Percentiles rank a stretch among this genome's conserved stretches.
Evolutionary conservation across 1,140 invertebrate species (phyloP).

Genomic region (Saccostrea glomerata): DNA sequence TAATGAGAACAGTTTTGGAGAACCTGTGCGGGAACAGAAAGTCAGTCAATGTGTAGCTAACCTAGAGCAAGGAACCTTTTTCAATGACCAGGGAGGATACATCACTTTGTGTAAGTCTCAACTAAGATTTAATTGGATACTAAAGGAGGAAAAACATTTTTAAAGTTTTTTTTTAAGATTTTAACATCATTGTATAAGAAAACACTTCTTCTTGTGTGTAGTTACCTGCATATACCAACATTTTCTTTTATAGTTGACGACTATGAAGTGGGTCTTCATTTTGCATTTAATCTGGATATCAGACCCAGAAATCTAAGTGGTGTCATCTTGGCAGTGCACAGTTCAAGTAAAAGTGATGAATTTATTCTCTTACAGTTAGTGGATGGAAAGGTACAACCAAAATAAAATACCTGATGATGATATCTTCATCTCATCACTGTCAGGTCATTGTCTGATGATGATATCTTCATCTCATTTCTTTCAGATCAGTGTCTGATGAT

Average conservation of each 20-base stretch:
- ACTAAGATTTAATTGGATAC: no score
- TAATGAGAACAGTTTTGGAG: conserved; percentile 84
- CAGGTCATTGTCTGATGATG: neutral
- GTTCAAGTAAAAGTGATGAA: conserved; percentile 82
- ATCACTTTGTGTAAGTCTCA: conserved; percentile 83
- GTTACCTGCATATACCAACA: no score
- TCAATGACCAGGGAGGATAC: conserved; percentile 87
- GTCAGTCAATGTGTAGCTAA: conserved; percentile 86
- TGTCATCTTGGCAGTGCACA: conserved; percentile 87
- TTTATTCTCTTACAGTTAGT: conserved; percentile 93
- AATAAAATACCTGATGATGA: neutral
- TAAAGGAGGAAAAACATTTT: no score
- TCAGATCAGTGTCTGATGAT: neutral
- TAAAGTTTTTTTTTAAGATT: conserved; percentile 52
- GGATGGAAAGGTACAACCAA: conserved; percentile 83
- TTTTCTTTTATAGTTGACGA: conserved; percentile 80
- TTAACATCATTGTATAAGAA: conserved; percentile 51
- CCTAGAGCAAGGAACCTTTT: conserved; percentile 93
- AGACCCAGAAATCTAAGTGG: conserved; percentile 91
- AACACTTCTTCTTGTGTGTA: no score
- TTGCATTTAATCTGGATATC: conserved; percentile 92
- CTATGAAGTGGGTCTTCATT: conserved; percentile 88
- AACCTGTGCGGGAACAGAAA: conserved; percentile 78
- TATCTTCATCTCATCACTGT: no score
- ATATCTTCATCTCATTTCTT: conserved; percentile 89